Evolutionary conservation across 2,797 vertebrate species (phyloP).

Genomic region (Halcyon chelicuti): DNA sequence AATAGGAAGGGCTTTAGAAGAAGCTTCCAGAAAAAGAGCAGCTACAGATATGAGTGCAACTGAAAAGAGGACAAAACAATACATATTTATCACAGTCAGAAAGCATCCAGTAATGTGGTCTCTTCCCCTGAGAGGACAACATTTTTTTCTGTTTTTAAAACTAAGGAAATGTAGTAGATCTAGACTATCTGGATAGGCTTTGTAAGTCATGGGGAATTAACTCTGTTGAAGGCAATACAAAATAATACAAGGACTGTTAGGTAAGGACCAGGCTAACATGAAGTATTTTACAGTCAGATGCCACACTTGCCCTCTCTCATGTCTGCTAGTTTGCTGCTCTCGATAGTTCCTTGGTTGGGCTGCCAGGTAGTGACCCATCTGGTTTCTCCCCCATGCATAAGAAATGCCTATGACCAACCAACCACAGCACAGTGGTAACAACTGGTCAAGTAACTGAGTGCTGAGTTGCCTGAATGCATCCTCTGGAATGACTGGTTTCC

Average conservation of each 20-base stretch:
- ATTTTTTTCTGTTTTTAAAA: neutral
- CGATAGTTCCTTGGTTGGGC: neutral
- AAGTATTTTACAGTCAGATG: neutral
- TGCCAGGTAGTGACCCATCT: neutral
- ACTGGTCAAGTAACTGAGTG: neutral
- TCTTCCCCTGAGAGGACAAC: neutral
- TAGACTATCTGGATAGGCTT: neutral
- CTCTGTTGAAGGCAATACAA: neutral
- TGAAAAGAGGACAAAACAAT: neutral
- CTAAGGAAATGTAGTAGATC: neutral
- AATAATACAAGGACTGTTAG: neutral
- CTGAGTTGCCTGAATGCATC: neutral
- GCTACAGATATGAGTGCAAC: neutral
- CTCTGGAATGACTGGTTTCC: neutral
- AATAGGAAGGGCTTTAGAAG: neutral
- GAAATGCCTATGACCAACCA: neutral
- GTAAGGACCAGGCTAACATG: neutral
- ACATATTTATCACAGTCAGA: neutral
- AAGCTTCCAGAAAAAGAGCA: neutral
- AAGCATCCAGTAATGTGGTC: neutral
- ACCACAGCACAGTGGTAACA: neutral
- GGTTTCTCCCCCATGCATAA: neutral
- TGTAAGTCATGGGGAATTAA: neutral
- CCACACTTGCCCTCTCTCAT: neutral
- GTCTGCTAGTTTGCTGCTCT: neutral